Evolutionary conservation across 1,140 invertebrate genomes (phyloP), one percentile per base, ranked within the genome.

Genomic region (Goniozus legneri): DNA sequence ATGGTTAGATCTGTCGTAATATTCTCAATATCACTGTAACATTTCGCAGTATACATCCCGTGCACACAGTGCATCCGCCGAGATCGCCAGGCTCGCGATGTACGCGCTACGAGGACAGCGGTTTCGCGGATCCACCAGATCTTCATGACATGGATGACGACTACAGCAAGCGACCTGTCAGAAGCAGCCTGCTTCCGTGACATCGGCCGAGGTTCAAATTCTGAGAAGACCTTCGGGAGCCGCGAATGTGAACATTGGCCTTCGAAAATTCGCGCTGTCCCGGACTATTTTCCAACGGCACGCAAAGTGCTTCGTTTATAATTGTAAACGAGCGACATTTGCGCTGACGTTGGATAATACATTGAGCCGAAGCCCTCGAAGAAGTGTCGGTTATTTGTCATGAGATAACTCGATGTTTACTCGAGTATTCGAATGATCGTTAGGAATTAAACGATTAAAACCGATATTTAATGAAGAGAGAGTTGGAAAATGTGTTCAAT

Each of bases 51-150:
- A 64, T 72, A 21, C 65, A 67, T 55, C 65, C 62, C 7, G 45
- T 56, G 16, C 65, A 68, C 50, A 47, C 65, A 10, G 44, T 54
- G 7, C 71, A 73, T 59, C 65, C 64, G 21, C 62, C 69, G 10
- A 62, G 69, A 54, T 73, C 71, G 7, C 71, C 71, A 6, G 69
- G 69, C 20, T 73, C 71, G 15, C 58, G 71, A 30, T 73, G 69
- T 43, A 64, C 68, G 2, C 62, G 71, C n/a, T 73, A 73, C 50
- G 69, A 73, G 27, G 71, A 73, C 53, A 70, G 54, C 50, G 69
- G 67, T 15, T 73, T 66, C 41, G 56, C 54, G 1, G 69, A 73
- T 49, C 60, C 65, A 24, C 57, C 64, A 16, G 67, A 73, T 59
- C 60, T 73, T 22, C 71, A 65, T 27, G 69, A 73, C 43, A 67